Percentiles rank a stretch among this genome's conserved stretches.
Evolutionary conservation across 2,113 vertebrate species (phyloP).

Genomic region (Rynchops niger): DNA sequence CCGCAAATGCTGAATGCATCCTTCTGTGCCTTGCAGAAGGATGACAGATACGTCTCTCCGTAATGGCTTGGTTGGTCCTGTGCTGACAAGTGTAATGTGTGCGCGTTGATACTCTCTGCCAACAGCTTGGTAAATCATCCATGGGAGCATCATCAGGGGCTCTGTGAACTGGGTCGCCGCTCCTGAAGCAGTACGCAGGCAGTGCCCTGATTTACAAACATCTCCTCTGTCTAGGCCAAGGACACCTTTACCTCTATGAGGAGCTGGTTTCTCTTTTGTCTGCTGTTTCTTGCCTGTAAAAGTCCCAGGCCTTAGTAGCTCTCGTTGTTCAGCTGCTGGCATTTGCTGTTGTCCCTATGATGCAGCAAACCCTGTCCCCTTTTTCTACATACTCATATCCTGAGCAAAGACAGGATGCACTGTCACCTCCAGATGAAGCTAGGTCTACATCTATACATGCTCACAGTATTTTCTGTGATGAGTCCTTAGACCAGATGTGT

Average conservation of each 20-base stretch:
- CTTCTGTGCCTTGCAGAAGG: neutral
- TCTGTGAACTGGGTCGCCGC: neutral
- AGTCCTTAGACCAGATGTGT: neutral
- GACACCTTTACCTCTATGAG: neutral
- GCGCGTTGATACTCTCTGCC: neutral
- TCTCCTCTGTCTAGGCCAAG: neutral
- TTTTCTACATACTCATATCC: neutral
- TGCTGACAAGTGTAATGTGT: neutral
- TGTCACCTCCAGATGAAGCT: neutral
- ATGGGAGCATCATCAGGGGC: neutral
- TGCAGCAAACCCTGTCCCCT: neutral
- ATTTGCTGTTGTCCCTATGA: neutral
- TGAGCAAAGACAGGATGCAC: neutral
- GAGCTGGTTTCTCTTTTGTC: neutral
- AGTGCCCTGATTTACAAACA: neutral
- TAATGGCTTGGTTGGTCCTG: neutral
- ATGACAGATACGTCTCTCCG: fast-evolving
- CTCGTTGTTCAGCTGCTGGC: neutral
- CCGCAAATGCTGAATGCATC: fast-evolving
- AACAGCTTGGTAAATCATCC: neutral
- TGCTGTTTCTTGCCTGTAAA: neutral
- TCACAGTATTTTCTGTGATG: neutral
- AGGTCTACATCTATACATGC: neutral
- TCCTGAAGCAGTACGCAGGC: neutral
- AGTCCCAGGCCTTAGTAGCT: neutral